Percentiles rank a stretch among this genome's conserved stretches.
These are phyloP conservation scores for Parasteatoda tepidariorum DNA, from an alignment of 1,140 invertebrate species.

Conservation along the genomic window DNA sequence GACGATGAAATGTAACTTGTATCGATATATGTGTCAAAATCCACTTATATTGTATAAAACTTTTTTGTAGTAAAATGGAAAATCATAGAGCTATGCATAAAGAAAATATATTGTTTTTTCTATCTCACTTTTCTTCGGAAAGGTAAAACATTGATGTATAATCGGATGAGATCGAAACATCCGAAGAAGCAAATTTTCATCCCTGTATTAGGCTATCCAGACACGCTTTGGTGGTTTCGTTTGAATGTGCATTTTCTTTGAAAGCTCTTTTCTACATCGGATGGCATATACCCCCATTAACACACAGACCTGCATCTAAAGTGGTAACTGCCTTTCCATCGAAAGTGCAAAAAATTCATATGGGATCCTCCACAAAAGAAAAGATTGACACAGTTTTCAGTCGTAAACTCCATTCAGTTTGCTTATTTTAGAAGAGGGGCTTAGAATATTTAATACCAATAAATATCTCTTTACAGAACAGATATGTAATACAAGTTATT, in stretches of 20 bases:
- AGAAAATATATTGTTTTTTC: too few relatives aligned
- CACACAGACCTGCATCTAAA: not conserved
- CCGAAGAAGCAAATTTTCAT: not conserved
- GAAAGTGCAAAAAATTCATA: not conserved
- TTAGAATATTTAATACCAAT: too few relatives aligned
- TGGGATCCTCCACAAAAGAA: not conserved
- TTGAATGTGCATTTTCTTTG: conserved; percentile 8
- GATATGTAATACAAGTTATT: too few relatives aligned
- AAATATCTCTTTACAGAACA: too few relatives aligned
- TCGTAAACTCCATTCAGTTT: too few relatives aligned
- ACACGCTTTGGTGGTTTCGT: not conserved
- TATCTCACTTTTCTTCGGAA: not conserved
- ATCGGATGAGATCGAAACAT: not conserved
- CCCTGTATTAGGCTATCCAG: not conserved
- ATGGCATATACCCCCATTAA: not conserved
- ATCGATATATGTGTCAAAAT: too few relatives aligned
- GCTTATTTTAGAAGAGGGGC: too few relatives aligned
- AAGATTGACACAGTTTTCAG: too few relatives aligned
- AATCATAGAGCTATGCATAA: too few relatives aligned
- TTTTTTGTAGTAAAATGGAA: too few relatives aligned
- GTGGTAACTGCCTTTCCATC: not conserved
- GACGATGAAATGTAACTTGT: too few relatives aligned
- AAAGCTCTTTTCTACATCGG: not conserved
- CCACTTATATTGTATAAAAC: too few relatives aligned
- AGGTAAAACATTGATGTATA: not conserved